Conservation (phyloP, 1,140 invertebrate species). For the Sinella curviseta region DNA sequence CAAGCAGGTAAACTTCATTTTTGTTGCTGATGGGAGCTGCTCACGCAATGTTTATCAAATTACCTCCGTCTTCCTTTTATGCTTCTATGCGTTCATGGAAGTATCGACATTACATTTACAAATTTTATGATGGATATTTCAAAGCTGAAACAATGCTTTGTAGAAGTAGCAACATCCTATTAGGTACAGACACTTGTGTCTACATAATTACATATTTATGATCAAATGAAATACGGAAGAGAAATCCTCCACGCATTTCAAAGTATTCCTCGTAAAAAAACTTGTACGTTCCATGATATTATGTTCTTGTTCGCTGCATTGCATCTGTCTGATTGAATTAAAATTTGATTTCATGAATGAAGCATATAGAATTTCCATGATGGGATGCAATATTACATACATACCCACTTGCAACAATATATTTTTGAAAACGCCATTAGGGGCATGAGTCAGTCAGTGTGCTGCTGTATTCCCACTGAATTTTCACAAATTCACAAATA, state of each 20-base stretch:
- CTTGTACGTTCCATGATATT: no score
- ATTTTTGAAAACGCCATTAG: no score
- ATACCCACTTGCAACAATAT: no score
- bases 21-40: constrained; percentile 7
- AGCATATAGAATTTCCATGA: background rate
- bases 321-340: constrained; percentile 23
- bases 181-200: background rate
- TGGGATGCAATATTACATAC: background rate
- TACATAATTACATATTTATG: constrained; percentile 7
- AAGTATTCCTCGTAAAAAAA: background rate
- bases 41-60: constrained; percentile 29
- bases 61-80: constrained; percentile 21
- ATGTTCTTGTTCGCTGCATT: background rate
- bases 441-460: no score
- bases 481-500: no score
- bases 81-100: background rate
- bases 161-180: no score
- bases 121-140: no score
- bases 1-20: no score
- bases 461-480: no score
- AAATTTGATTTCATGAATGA: background rate
- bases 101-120: no score
- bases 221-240: background rate
- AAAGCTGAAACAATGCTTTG: no score
- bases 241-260: constrained; percentile 12